A percentile compares a stretch with the other conserved stretches of the same genome.
Conservation (phyloP, 1,140 invertebrate genomes). For the Temnothorax longispinosus region DNA sequence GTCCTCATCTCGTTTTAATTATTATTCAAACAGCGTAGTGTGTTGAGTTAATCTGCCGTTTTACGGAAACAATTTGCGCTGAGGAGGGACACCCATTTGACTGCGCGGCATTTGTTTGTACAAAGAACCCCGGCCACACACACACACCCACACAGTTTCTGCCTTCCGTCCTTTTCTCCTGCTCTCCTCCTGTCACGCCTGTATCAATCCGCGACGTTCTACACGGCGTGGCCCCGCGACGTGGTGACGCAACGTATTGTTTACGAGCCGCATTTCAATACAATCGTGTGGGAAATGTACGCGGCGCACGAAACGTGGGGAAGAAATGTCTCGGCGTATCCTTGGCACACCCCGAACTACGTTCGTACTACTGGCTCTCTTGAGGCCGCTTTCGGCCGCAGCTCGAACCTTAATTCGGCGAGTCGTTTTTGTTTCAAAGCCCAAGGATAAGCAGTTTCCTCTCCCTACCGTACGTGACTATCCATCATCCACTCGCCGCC, state of each 20-base stretch:
- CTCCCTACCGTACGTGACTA: neutral
- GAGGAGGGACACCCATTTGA: neutral
- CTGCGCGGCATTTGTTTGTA: neutral
- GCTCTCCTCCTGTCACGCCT: conserved; percentile 66
- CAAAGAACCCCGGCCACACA: neutral
- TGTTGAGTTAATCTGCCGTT: neutral
- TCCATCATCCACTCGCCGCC: neutral
- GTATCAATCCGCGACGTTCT: conserved; percentile 63
- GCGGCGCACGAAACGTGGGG: conserved; percentile 62
- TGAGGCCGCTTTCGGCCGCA: conserved; percentile 35
- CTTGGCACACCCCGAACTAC: conserved; percentile 73
- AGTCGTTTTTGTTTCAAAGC: conserved; percentile 24
- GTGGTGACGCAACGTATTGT: conserved; percentile 79
- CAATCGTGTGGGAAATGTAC: conserved; percentile 77
- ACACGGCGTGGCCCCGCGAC: conserved; percentile 55
- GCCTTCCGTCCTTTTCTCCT: conserved; percentile 13
- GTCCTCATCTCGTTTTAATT: neutral
- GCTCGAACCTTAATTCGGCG: conserved; percentile 20
- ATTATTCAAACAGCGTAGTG: neutral
- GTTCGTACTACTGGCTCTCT: neutral
- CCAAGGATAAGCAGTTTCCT: conserved; percentile 38
- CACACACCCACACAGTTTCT: neutral
- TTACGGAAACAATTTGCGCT: neutral
- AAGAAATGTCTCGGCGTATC: conserved; percentile 76
- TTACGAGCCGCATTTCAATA: conserved; percentile 80